These are phyloP conservation scores for Phaedon cochleariae DNA, from an alignment of 2,888 invertebrate species.

Conservation along the genomic window DNA sequence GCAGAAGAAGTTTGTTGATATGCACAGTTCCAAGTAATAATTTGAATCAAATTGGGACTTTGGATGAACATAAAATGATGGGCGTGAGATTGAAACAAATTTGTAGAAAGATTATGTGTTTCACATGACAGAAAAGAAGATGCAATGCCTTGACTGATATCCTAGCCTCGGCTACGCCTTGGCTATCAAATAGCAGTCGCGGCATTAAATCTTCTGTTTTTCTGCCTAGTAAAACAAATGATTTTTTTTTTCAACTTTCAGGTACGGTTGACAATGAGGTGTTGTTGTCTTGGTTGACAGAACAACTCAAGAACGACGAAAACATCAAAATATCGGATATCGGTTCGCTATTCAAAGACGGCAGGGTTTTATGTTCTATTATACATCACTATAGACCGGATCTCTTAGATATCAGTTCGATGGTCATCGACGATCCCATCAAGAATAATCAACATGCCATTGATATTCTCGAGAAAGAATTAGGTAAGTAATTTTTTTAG, in stretches of 20 bases:
- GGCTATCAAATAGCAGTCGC: too few relatives aligned
- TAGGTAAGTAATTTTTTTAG: conserved; percentile 66
- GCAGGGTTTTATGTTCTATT: conserved; percentile 76
- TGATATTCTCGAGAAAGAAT: conserved; percentile 83
- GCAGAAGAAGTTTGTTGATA: too few relatives aligned
- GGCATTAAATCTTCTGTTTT: too few relatives aligned
- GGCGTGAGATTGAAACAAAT: too few relatives aligned
- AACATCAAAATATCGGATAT: conserved; percentile 71
- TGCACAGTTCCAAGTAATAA: too few relatives aligned
- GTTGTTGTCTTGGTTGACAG: conserved; percentile 80
- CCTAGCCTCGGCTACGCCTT: too few relatives aligned
- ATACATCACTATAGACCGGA: conserved; percentile 90
- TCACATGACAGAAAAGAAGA: too few relatives aligned
- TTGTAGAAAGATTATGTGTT: too few relatives aligned
- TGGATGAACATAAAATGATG: too few relatives aligned
- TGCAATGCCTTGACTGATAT: too few relatives aligned
- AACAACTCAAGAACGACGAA: conserved; percentile 73
- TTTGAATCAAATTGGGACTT: too few relatives aligned
- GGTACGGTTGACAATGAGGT: conserved; percentile 71
- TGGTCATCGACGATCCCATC: conserved; percentile 71
- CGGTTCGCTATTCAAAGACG: conserved; percentile 74
- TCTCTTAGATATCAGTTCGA: conserved; percentile 77
- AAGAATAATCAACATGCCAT: conserved; percentile 86
- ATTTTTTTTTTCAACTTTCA: conserved; percentile 26
- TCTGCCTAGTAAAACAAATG: neutral